A percentile compares a stretch with the other conserved stretches of the same genome.
phyloP scores from a whole-genome alignment of 1,140 invertebrate genomes.

The Oryzaephilus surinamensis region DNA sequence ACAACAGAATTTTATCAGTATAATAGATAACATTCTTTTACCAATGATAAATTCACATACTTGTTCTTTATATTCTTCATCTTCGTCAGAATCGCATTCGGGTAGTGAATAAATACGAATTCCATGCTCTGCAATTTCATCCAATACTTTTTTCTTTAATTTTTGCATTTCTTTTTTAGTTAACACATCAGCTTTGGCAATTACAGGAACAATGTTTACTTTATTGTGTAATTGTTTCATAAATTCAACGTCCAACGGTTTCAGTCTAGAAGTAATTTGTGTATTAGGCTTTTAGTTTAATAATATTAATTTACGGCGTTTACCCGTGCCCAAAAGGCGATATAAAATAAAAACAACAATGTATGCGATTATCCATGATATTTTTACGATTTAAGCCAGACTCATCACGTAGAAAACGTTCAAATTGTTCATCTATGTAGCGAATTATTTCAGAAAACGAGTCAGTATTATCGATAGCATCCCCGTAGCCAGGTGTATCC shows the following conservation, averaged over 20 bases:
- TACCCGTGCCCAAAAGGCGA: slow-evolving; percentile 96
- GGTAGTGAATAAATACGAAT: slow-evolving; percentile 94
- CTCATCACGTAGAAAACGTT: slow-evolving; percentile 82
- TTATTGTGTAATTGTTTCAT: slow-evolving; percentile 98
- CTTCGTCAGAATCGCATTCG: slow-evolving; percentile 90
- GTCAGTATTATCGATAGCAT: slow-evolving; percentile 96
- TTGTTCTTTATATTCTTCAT: slow-evolving; percentile 90
- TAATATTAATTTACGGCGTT: slow-evolving; percentile 13
- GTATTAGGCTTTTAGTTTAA: background rate
- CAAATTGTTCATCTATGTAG: slow-evolving; percentile 92
- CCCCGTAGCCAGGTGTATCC: slow-evolving; percentile 97
- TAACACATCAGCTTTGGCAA: slow-evolving; percentile 96
- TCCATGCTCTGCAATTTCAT: slow-evolving; percentile 71
- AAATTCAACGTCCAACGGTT: slow-evolving; percentile 91
- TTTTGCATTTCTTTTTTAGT: slow-evolving; percentile 89
- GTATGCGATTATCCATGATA: slow-evolving; percentile 86
- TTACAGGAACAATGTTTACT: slow-evolving; percentile 97
- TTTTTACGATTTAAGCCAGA: slow-evolving; percentile 84
- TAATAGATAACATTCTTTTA: background rate
- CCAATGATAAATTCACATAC: slow-evolving; percentile 28
- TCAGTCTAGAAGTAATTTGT: too few relatives aligned
- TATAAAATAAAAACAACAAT: slow-evolving; percentile 99
- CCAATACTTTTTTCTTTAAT: slow-evolving; percentile 78
- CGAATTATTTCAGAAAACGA: slow-evolving; percentile 83
- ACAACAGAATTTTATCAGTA: slow-evolving; percentile 8